Evolutionary conservation across 2,113 vertebrate genomes (phyloP), one percentile per base, ranked within the genome.

Genomic region (Alligator mississippiensis): DNA sequence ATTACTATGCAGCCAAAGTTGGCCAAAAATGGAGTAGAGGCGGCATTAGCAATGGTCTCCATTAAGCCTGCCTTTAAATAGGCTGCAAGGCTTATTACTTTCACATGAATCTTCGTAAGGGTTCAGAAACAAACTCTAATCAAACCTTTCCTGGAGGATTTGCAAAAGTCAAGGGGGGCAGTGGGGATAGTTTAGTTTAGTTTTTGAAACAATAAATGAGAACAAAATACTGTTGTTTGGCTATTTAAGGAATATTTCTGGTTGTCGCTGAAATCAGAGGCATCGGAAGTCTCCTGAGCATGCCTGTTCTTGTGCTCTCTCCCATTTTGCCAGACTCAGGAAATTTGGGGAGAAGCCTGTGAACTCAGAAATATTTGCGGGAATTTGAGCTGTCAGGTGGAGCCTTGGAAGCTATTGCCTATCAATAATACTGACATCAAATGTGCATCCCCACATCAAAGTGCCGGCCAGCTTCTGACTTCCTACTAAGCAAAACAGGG

Each of bases 381-480:
- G 93, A 95, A 72, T 85, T 19, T 89, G 72, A 54, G 8, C 4
- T 55, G 78, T 34, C 25, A 60, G 38, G 82, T 15, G 0, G 1
- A 90, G 88, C 75, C 79, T 83, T 38, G 5, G 6, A 85, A 80
- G 93, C 30, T 2, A 68, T 75, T 54, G 58, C 79, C 91, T 94
- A 90, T 91, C 96, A 95, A 38, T 88, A 24, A 3, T 1, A 28
- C 85, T 84, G 89, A 63, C 90, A 78, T 82, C 92, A 66, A 34
- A 78, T 28, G 74, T 21, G 47, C 3, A 82, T 89, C 87, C 94
- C 96, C 87, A 94, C 96, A 94, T 96, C 94, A 96, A 95, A 97
- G 96, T 81, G 60, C 77, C 3, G 68, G 8, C 4, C 9, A 81
- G 72, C 74, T 90, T 89, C 94, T 78, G 87, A 10, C 85, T 96